phyloP scores from a whole-genome alignment of 2,888 invertebrate genomes.

The Ecliptopera silaceata region DNA sequence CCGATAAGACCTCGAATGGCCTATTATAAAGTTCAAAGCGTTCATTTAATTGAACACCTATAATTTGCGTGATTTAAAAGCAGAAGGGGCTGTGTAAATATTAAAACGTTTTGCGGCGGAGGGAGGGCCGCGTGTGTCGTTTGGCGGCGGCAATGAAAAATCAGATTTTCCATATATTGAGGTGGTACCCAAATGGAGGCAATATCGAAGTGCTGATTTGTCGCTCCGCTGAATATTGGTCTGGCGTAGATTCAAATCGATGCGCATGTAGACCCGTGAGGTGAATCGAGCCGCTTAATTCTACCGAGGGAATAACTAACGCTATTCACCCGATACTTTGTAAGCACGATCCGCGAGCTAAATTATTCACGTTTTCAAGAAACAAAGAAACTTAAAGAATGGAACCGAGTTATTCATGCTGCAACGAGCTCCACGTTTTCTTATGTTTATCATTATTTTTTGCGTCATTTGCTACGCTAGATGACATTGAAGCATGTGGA shows the following conservation, averaged over 20 bases:
- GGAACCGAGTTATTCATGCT: constrained; percentile 33
- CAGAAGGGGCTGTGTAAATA: constrained; percentile 41
- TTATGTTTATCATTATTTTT: constrained; percentile 66
- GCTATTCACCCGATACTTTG: constrained; percentile 23
- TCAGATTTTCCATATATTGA: constrained; percentile 75
- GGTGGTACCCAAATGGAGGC: constrained; percentile 78
- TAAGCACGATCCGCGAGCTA: constrained; percentile 5
- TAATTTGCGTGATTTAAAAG: constrained; percentile 44
- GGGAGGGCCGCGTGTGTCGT: constrained; percentile 37
- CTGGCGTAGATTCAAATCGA: constrained; percentile 78
- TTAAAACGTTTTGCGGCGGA: constrained; percentile 42
- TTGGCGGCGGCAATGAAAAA: constrained; percentile 63
- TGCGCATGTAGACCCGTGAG: constrained; percentile 56
- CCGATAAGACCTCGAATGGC: constrained; percentile 55
- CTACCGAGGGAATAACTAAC: constrained; percentile 49
- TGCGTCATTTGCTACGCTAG: constrained; percentile 67
- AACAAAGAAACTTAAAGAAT: constrained; percentile 26
- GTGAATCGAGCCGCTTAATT: constrained; percentile 61
- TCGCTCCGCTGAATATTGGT: constrained; percentile 78
- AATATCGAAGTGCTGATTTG: constrained; percentile 82
- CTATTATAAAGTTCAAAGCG: constrained; percentile 59
- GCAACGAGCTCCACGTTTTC: constrained; percentile 41
- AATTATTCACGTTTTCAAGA: constrained; percentile 16
- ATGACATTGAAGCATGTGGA: constrained; percentile 74
- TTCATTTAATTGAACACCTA: constrained; percentile 53